phyloP scores from a whole-genome alignment of 2,888 invertebrate genomes.

The Gnatocerus cornutus region DNA sequence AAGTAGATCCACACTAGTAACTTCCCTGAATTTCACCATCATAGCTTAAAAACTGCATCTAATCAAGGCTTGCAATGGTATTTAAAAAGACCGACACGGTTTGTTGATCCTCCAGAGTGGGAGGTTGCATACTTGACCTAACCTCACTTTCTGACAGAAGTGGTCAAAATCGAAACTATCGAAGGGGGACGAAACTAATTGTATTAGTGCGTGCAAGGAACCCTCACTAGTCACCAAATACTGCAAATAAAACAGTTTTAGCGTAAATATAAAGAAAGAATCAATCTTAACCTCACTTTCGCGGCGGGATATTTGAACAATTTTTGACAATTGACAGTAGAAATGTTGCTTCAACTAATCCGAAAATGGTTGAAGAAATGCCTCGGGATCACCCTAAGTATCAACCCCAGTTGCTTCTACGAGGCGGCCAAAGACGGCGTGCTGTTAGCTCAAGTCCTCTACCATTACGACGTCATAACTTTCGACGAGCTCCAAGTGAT shows the following conservation, averaged over 20 bases:
- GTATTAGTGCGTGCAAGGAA: not conserved
- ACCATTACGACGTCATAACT: slow-evolving; percentile 76
- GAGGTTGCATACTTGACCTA: too few species aligned
- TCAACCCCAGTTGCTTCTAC: slow-evolving; percentile 74
- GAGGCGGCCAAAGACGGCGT: slow-evolving; percentile 75
- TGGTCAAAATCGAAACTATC: too few species aligned
- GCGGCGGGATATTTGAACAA: slow-evolving; percentile 31
- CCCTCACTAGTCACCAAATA: not conserved
- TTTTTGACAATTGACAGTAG: slow-evolving; percentile 1
- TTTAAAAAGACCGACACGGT: too few species aligned
- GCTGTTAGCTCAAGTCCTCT: slow-evolving; percentile 74
- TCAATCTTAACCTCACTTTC: slow-evolving; percentile 34
- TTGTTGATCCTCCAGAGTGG: too few species aligned
- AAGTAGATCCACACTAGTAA: too few species aligned
- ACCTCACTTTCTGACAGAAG: too few species aligned
- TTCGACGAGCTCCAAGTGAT: slow-evolving; percentile 74
- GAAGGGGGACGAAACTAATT: too few species aligned
- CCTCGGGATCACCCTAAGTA: slow-evolving; percentile 73
- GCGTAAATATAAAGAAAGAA: too few species aligned
- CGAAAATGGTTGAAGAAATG: slow-evolving; percentile 76
- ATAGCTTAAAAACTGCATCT: too few species aligned
- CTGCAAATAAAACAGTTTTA: not conserved
- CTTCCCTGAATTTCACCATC: too few species aligned
- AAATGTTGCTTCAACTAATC: slow-evolving; percentile 75
- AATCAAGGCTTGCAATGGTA: too few species aligned